These are phyloP conservation scores for Oxyscelio sp. DNA, from an alignment of 2,888 invertebrate species.

Conservation along the genomic window DNA sequence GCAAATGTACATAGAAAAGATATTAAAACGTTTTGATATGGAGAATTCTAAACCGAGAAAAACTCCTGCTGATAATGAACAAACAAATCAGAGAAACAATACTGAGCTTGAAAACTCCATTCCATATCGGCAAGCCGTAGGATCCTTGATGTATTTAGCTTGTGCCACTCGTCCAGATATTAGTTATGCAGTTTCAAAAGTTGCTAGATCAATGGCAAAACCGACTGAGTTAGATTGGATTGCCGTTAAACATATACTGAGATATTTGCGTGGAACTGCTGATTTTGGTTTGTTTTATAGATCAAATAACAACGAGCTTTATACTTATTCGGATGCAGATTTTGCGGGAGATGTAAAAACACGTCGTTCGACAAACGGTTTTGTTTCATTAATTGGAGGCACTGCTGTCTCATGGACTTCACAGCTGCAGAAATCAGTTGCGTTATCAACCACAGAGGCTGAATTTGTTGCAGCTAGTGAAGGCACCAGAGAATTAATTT, in stretches of 20 bases:
- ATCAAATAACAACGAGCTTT: not conserved
- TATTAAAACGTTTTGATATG: slow-evolving; percentile 51
- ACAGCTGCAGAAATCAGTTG: too few species aligned
- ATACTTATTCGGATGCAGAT: slow-evolving; percentile 26
- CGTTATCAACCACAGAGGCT: too few species aligned
- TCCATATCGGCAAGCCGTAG: slow-evolving; percentile 53
- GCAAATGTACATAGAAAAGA: not conserved
- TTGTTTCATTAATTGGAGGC: not conserved
- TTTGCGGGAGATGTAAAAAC: slow-evolving; percentile 19
- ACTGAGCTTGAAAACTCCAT: slow-evolving; percentile 48
- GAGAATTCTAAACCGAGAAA: slow-evolving; percentile 53
- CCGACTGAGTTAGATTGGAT: slow-evolving; percentile 2
- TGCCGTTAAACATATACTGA: slow-evolving; percentile 21
- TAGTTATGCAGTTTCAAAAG: slow-evolving; percentile 10
- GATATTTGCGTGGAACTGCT: slow-evolving; percentile 3
- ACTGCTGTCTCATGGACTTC: too few species aligned
- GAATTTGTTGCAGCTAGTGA: not conserved
- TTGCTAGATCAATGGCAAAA: slow-evolving; percentile 20
- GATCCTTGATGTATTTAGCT: slow-evolving; percentile 62
- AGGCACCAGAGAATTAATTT: not conserved
- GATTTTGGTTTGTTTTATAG: slow-evolving; percentile 20
- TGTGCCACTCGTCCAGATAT: slow-evolving; percentile 22
- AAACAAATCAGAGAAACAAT: slow-evolving; percentile 26
- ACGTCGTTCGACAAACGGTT: slow-evolving; percentile 23
- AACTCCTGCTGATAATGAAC: slow-evolving; percentile 58